Conservation (phyloP, 2,797 vertebrate genomes). For the Pygocentrus nattereri region DNA sequence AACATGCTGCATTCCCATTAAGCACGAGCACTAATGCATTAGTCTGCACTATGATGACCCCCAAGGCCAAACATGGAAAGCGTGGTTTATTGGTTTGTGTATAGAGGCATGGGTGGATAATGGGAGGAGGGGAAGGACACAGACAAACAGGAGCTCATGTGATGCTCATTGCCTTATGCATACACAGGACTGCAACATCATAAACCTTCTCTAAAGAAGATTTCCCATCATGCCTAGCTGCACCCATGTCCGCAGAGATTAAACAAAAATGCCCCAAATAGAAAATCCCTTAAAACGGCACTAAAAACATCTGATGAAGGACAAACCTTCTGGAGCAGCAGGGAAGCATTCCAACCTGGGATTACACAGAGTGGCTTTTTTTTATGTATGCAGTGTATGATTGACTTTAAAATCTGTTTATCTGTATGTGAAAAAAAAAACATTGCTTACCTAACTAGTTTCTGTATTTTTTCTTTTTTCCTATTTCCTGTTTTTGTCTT, state of each 20-base stretch:
- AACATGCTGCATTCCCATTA: slow-evolving; percentile 13
- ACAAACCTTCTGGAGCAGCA: not conserved
- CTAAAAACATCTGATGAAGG: slow-evolving; percentile 29
- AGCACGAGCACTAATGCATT: slow-evolving; percentile 41
- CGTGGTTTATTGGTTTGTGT: slow-evolving; percentile 38
- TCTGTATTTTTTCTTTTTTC: not conserved
- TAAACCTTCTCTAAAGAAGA: slow-evolving; percentile 40
- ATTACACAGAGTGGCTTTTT: not conserved
- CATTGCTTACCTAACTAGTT: not conserved
- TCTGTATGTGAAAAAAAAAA: not conserved
- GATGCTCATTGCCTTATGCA: slow-evolving; percentile 34
- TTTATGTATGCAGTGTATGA: not conserved
- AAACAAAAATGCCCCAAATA: slow-evolving; percentile 37
- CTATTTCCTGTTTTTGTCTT: not conserved
- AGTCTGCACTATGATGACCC: slow-evolving; percentile 35
- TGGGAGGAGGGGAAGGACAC: slow-evolving; percentile 2
- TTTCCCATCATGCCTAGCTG: slow-evolving; percentile 38
- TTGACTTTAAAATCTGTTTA: not conserved
- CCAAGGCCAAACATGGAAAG: slow-evolving; percentile 41
- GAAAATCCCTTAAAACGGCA: slow-evolving; percentile 30
- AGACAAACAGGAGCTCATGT: slow-evolving; percentile 11
- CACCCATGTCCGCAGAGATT: slow-evolving; percentile 26
- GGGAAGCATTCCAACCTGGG: slow-evolving; percentile 3
- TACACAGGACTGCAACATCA: slow-evolving; percentile 20
- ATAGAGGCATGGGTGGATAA: slow-evolving; percentile 38